phyloP scores from a whole-genome alignment of 2,888 invertebrate genomes.

The Parnassius glacialis region DNA sequence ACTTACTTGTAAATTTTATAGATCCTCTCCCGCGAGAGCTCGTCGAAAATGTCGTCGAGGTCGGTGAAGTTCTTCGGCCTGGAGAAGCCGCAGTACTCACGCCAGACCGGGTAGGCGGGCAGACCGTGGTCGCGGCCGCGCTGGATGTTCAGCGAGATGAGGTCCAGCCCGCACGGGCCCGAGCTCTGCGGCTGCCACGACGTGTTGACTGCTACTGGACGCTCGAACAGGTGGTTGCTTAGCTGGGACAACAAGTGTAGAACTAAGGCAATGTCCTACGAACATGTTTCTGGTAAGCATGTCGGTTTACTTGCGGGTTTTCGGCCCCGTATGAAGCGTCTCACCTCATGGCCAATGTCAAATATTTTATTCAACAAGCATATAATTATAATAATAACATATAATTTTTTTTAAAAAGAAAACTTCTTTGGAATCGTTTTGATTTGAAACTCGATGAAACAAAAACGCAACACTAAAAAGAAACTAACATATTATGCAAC shows the following conservation, averaged over 20 bases:
- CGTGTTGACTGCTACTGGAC: constrained; percentile 48
- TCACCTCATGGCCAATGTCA: too few species aligned
- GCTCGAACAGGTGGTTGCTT: constrained; percentile 85
- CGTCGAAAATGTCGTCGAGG: constrained; percentile 83
- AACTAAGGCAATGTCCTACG: too few species aligned
- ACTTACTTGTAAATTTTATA: constrained; percentile 78
- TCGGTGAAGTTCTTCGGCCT: constrained; percentile 83
- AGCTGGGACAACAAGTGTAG: constrained; percentile 66
- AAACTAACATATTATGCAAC: too few species aligned
- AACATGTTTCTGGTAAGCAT: too few species aligned
- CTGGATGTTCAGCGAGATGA: constrained; percentile 93
- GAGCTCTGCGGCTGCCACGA: constrained; percentile 28
- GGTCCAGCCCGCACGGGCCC: constrained; percentile 86
- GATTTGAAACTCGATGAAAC: too few species aligned
- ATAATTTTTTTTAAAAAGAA: too few species aligned
- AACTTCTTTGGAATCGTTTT: too few species aligned
- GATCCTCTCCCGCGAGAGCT: constrained; percentile 82
- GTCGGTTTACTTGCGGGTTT: too few species aligned
- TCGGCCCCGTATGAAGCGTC: too few species aligned
- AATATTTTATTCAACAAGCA: too few species aligned
- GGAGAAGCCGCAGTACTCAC: constrained; percentile 87
- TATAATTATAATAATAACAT: too few species aligned
- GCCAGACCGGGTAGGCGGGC: constrained; percentile 88
- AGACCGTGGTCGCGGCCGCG: constrained; percentile 94
- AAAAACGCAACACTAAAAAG: too few species aligned